These are phyloP conservation scores for Drosophila erecta DNA, from an alignment of 1,140 invertebrate species.

Conservation along the genomic window DNA sequence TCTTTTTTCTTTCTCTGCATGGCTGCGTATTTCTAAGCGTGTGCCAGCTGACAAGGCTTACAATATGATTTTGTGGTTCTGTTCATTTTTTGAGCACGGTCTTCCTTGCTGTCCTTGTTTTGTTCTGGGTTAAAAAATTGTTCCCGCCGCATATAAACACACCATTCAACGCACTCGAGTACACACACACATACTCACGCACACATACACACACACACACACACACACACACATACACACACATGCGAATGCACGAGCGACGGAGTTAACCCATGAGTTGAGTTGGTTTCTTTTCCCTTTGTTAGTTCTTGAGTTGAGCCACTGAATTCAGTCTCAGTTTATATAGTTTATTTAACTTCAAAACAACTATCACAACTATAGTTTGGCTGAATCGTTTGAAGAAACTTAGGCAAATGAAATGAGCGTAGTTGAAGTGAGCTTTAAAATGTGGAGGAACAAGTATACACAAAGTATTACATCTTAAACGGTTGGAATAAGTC, in stretches of 20 bases:
- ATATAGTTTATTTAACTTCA: slow-evolving; percentile 28
- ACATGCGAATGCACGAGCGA: slow-evolving; percentile 1
- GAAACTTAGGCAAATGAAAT: slow-evolving; percentile 38
- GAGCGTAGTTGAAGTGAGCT: neutral
- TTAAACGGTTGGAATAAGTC: neutral
- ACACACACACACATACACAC: neutral
- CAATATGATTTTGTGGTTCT: slow-evolving; percentile 81
- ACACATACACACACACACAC: neutral
- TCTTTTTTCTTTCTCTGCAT: slow-evolving; percentile 1
- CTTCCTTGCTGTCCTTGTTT: slow-evolving; percentile 32
- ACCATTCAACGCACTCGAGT: slow-evolving; percentile 32
- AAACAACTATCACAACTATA: slow-evolving; percentile 20
- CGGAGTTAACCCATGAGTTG: slow-evolving; percentile 39
- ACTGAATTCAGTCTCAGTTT: slow-evolving; percentile 27
- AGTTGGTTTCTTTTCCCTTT: slow-evolving; percentile 2
- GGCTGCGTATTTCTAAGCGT: slow-evolving; percentile 10
- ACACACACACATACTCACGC: slow-evolving; percentile 7
- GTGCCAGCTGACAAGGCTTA: slow-evolving; percentile 70
- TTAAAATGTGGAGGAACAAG: neutral
- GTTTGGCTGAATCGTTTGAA: slow-evolving; percentile 6
- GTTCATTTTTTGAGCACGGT: slow-evolving; percentile 62
- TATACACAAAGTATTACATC: neutral
- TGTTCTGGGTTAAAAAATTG: slow-evolving; percentile 46
- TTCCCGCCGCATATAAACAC: slow-evolving; percentile 35
- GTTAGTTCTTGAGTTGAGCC: slow-evolving; percentile 16